Conservation (phyloP, 2,113 vertebrate species). For the Pygoscelis adeliae region DNA sequence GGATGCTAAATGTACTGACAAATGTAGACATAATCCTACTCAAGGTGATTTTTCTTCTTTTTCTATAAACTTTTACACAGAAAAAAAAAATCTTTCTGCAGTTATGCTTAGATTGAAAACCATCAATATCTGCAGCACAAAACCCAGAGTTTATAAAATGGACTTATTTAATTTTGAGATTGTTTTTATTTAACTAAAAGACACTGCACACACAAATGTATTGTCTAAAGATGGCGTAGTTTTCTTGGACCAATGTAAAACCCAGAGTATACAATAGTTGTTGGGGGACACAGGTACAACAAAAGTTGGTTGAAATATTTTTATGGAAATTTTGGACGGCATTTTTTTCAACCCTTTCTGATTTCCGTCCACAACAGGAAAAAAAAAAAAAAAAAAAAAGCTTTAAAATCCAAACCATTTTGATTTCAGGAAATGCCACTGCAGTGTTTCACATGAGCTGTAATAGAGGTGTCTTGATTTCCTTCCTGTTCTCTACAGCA, state of each 20-base stretch:
- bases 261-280: not conserved
- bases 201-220: not conserved
- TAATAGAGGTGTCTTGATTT: not conserved
- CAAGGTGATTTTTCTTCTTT: not conserved
- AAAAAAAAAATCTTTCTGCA: not conserved
- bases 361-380: not conserved
- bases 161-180: not conserved
- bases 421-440: not conserved
- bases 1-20: not conserved
- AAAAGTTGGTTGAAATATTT: not conserved
- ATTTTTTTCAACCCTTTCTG: not conserved
- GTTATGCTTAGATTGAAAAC: not conserved
- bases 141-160: not conserved
- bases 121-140: not conserved
- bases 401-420: not conserved
- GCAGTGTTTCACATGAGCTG: not conserved
- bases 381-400: not conserved
- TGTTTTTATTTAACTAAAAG: not conserved
- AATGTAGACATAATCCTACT: not conserved
- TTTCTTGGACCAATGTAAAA: not conserved
- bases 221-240: not conserved
- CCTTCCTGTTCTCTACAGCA: not conserved
- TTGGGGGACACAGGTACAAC: not conserved
- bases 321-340: not conserved
- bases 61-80: not conserved